These are phyloP conservation scores for Delichon dasypus DNA, from an alignment of 2,797 vertebrate species.

Conservation along the genomic window DNA sequence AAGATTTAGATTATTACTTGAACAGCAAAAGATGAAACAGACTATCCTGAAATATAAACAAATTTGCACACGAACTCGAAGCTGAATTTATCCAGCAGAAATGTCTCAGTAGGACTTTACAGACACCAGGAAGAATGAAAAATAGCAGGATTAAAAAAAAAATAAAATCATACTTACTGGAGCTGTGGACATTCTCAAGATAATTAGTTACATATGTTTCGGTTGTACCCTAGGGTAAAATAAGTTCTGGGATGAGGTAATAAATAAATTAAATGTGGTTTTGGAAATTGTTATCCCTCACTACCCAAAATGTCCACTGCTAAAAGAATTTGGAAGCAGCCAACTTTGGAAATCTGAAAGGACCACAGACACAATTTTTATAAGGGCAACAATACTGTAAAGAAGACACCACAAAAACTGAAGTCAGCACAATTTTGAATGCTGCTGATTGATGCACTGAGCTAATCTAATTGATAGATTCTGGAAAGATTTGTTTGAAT, in stretches of 20 bases:
- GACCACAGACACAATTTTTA: slow-evolving; percentile 39
- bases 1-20: neutral
- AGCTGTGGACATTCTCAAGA: slow-evolving; percentile 61
- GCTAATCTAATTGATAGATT: slow-evolving; percentile 16
- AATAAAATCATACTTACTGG: slow-evolving; percentile 16
- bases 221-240: slow-evolving; percentile 67
- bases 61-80: neutral
- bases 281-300: slow-evolving; percentile 64
- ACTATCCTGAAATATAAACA: neutral
- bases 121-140: slow-evolving; percentile 44
- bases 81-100: slow-evolving; percentile 33
- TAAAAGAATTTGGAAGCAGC: slow-evolving; percentile 48
- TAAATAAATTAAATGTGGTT: slow-evolving; percentile 71
- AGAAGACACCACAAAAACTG: slow-evolving; percentile 39
- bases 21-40: neutral
- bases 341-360: slow-evolving; percentile 28
- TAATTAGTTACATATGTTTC: slow-evolving; percentile 72
- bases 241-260: slow-evolving; percentile 70
- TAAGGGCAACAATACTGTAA: slow-evolving; percentile 18
- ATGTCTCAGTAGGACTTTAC: neutral
- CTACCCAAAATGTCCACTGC: slow-evolving; percentile 63
- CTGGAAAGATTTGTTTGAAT: slow-evolving; percentile 33
- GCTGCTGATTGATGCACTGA: slow-evolving; percentile 13
- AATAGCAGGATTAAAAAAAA: slow-evolving; percentile 2
- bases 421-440: slow-evolving; percentile 31